Evolutionary conservation across 2,888 invertebrate species (phyloP).

Genomic region (Meteorus cinctellus): DNA sequence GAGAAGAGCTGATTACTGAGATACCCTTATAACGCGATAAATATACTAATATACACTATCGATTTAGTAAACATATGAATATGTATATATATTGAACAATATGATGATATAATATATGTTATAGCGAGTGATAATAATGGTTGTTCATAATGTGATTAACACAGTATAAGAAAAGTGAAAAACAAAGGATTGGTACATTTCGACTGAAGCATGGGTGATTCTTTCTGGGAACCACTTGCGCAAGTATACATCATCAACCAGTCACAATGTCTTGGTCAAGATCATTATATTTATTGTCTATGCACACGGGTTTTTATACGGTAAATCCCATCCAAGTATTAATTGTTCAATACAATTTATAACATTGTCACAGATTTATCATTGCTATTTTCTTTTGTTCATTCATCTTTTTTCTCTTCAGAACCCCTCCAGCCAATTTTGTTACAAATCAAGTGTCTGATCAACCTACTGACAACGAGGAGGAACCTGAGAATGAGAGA

Average conservation of each 20-base stretch:
- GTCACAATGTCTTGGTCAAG: conserved; percentile 73
- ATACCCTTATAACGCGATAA: too few species aligned
- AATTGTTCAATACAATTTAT: background rate
- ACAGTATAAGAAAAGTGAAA: background rate
- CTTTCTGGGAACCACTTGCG: conserved; percentile 81
- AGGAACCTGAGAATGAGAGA: conserved; percentile 64
- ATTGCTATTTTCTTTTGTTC: background rate
- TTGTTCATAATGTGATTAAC: background rate
- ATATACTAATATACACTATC: background rate
- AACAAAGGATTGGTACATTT: background rate
- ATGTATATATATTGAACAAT: background rate
- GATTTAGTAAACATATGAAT: background rate
- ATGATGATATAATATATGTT: background rate
- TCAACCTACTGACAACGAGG: conserved; percentile 71
- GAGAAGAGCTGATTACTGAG: too few species aligned
- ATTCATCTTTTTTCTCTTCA: conserved; percentile 47
- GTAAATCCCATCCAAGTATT: conserved; percentile 72
- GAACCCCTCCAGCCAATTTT: conserved; percentile 66
- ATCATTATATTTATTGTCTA: conserved; percentile 79
- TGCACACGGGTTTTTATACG: conserved; percentile 82
- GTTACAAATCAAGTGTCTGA: conserved; percentile 66
- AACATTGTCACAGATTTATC: background rate
- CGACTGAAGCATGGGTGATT: conserved; percentile 72
- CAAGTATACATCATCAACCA: conserved; percentile 77
- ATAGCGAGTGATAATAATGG: background rate